These are phyloP conservation scores for Babyrousa celebensis DNA, from an alignment of 2,797 vertebrate genomes.

Conservation along the genomic window DNA sequence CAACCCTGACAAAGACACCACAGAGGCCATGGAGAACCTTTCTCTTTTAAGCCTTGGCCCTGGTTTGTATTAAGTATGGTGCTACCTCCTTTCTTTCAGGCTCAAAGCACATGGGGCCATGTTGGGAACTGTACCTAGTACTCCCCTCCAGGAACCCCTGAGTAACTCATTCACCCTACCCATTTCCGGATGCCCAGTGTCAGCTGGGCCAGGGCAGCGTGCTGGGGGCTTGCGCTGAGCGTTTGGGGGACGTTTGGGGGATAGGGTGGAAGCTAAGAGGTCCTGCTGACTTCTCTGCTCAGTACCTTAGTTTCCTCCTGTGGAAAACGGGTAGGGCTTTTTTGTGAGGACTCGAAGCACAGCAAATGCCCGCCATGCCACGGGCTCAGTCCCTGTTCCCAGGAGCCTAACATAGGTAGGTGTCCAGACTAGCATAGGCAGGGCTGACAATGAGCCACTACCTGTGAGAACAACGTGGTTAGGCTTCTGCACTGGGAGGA, in stretches of 20 bases:
- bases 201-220: background rate
- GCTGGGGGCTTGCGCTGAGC: background rate
- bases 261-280: background rate
- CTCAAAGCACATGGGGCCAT: background rate
- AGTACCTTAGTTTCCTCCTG: background rate
- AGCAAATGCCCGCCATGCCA: no score
- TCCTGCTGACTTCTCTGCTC: background rate
- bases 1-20: background rate
- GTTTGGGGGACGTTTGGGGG: background rate
- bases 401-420: background rate
- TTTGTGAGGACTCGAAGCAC: background rate
- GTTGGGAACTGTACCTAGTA: background rate
- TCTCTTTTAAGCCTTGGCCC: conserved; percentile 61
- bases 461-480: background rate
- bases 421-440: background rate
- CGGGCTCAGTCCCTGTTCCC: background rate
- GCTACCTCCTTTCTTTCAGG: conserved; percentile 73
- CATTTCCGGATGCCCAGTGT: background rate
- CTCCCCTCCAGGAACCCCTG: background rate
- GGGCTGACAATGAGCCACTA: background rate
- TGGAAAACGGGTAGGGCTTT: background rate
- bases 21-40: background rate
- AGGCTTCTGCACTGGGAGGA: background rate
- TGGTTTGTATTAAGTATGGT: conserved; percentile 5
- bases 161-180: background rate